Base-by-base conservation (phyloP, 2,888 invertebrate species). In the Philhelius pedissequus region DNA sequence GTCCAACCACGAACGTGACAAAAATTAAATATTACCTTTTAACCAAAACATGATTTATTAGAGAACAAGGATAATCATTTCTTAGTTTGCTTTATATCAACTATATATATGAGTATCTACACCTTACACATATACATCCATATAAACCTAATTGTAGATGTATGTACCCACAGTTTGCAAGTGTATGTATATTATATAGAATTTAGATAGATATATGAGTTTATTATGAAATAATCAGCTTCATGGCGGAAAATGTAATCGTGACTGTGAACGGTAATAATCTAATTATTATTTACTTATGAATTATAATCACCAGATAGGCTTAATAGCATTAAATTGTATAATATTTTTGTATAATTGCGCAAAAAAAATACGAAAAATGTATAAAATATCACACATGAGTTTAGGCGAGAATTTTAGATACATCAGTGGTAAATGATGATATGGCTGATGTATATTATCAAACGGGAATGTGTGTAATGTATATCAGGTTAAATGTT, bases 241-340 rank as follows among this genome's bases (percentile, higher is more conserved):
- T 71, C 58, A 71, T 60, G 43, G 62, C 18, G 58, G 58, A 48
- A 58, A 58, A 71, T 71, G 48, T 71, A 58, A 60, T 58, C 56
- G 43, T 70, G 70, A 58, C 45, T 58, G 32, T 58, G 32, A 58
- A 70, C 70, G 58, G 45, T 22, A 45, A 22, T 70, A 70, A 70
- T 70, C 43, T 30, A 48, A 45, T 70, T 45, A 43, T 48, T 70
- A 56, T 70, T 45, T 70, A 45, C 56, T 30, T 56, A 30, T 70
- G 43, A 58, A 70, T 20, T 48, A 58, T 48, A 56, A 58, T 71
- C 48, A 60, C 30, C 45, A 32, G 56, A 32, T 70, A 56, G 58
- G 58, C 70, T 22, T 70, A 58, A 45, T 20, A 32, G 27, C 62
- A 45, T 64, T 45, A 70, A 70, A 58, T 58, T 22, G 56, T 68